These are phyloP conservation scores for Drosophila macrospina DNA, from an alignment of 2,888 invertebrate genomes.

Conservation along the genomic window DNA sequence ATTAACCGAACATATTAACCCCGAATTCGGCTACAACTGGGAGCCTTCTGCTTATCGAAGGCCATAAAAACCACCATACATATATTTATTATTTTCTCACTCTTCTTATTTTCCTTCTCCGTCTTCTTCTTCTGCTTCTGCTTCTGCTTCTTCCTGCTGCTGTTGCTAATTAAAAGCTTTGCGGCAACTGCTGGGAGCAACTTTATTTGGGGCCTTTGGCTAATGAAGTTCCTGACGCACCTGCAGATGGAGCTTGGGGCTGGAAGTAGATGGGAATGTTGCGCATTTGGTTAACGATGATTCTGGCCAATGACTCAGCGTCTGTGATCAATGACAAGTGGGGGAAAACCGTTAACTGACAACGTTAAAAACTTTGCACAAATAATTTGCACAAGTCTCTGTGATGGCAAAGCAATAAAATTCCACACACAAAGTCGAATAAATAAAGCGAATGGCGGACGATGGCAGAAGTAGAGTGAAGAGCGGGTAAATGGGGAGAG, in stretches of 20 bases:
- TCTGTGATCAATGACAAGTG: conserved; percentile 64
- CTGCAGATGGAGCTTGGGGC: conserved; percentile 29
- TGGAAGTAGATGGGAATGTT: neutral
- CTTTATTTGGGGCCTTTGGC: conserved; percentile 13
- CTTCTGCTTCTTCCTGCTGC: too few relatives aligned
- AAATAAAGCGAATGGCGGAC: conserved; percentile 21
- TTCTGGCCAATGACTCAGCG: conserved; percentile 44
- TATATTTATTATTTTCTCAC: neutral
- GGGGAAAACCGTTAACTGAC: conserved; percentile 51
- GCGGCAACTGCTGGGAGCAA: conserved; percentile 1
- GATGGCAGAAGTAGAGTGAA: neutral
- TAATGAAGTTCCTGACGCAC: conserved; percentile 1
- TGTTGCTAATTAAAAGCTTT: conserved; percentile 33
- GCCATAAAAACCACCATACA: conserved; percentile 49
- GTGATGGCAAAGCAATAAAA: conserved; percentile 67
- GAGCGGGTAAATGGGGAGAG: neutral
- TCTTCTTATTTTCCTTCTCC: conserved; percentile 9
- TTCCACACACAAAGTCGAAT: conserved; percentile 44
- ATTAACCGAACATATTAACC: conserved; percentile 15
- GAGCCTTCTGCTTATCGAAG: conserved; percentile 57
- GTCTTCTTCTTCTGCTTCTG: conserved; percentile 1
- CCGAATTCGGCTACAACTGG: neutral
- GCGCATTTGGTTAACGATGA: conserved; percentile 14
- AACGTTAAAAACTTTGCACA: conserved; percentile 68
- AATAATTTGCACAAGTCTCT: conserved; percentile 65